Evolutionary conservation across 2,888 invertebrate species (phyloP).

Genomic region (Drosophila gaucha): DNA sequence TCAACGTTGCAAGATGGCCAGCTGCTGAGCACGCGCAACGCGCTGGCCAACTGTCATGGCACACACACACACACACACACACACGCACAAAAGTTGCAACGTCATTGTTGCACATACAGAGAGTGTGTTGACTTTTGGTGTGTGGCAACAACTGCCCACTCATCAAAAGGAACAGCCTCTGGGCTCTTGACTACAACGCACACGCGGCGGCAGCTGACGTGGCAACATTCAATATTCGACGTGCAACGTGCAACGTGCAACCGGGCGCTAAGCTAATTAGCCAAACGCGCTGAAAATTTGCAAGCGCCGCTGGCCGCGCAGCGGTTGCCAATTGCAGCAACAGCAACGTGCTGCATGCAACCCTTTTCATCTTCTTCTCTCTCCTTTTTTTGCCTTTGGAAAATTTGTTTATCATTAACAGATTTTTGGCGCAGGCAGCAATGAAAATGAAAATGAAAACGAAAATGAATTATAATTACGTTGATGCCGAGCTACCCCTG

Average conservation of each 20-base stretch:
- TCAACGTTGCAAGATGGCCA: constrained; percentile 35
- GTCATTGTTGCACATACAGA: constrained; percentile 44
- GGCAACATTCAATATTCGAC: constrained; percentile 10
- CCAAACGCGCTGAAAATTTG: constrained; percentile 41
- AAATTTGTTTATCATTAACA: constrained; percentile 78
- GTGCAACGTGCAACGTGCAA: not conserved
- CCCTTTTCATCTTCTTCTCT: constrained; percentile 33
- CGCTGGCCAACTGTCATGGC: constrained; percentile 62
- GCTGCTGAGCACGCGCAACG: constrained; percentile 49
- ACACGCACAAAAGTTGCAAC: constrained; percentile 25
- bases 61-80: constrained; percentile 4
- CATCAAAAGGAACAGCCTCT: constrained; percentile 38
- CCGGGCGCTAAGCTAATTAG: constrained; percentile 49
- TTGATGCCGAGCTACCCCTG: constrained; percentile 52
- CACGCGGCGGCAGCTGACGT: constrained; percentile 50
- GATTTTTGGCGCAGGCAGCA: constrained; percentile 49
- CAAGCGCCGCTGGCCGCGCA: constrained; percentile 51
- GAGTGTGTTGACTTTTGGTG: constrained; percentile 21
- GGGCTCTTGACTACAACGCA: constrained; percentile 52
- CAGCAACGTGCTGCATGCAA: constrained; percentile 36
- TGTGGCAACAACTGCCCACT: constrained; percentile 59
- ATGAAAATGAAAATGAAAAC: constrained; percentile 40
- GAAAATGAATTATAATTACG: constrained; percentile 78
- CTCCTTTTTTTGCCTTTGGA: constrained; percentile 35
- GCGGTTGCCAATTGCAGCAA: constrained; percentile 42